These are phyloP conservation scores for Temnothorax nylanderi DNA, from an alignment of 1,140 invertebrate species.

Conservation along the genomic window DNA sequence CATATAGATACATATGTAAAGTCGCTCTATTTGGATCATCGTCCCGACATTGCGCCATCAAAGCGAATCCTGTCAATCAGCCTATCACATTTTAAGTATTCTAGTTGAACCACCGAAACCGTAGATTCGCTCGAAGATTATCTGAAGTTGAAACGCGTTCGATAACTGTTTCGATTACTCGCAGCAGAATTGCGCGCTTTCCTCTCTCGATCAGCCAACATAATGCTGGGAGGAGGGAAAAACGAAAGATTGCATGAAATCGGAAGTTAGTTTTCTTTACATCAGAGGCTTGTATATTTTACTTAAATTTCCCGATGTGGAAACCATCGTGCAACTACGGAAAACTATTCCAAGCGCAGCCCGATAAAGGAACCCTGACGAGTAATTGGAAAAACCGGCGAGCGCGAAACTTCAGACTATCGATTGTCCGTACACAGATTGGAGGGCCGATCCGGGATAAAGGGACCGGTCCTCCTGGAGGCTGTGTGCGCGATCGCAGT, in stretches of 20 bases:
- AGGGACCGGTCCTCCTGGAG: neutral
- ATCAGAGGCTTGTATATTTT: conserved; percentile 41
- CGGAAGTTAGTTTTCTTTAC: conserved; percentile 40
- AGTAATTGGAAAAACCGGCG: conserved; percentile 53
- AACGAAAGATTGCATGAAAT: neutral
- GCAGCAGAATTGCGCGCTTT: neutral
- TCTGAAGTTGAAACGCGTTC: conserved; percentile 19
- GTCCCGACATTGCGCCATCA: neutral
- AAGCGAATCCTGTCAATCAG: conserved; percentile 19
- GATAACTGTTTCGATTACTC: conserved; percentile 30
- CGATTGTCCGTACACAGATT: conserved; percentile 45
- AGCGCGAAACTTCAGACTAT: conserved; percentile 39
- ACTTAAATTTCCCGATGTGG: conserved; percentile 39
- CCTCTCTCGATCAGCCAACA: neutral
- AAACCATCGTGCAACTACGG: conserved; percentile 23
- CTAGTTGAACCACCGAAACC: neutral
- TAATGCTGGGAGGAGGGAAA: neutral
- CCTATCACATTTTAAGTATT: neutral
- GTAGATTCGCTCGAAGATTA: conserved; percentile 12
- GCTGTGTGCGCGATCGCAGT: neutral
- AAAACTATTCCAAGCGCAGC: conserved; percentile 39
- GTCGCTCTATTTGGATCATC: neutral
- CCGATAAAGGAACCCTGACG: conserved; percentile 43
- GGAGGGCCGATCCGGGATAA: conserved; percentile 5
- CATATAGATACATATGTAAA: neutral